Evolutionary conservation across 2,113 vertebrate genomes (phyloP), one percentile per base, ranked within the genome.

Genomic region (Platichthys flesus): DNA sequence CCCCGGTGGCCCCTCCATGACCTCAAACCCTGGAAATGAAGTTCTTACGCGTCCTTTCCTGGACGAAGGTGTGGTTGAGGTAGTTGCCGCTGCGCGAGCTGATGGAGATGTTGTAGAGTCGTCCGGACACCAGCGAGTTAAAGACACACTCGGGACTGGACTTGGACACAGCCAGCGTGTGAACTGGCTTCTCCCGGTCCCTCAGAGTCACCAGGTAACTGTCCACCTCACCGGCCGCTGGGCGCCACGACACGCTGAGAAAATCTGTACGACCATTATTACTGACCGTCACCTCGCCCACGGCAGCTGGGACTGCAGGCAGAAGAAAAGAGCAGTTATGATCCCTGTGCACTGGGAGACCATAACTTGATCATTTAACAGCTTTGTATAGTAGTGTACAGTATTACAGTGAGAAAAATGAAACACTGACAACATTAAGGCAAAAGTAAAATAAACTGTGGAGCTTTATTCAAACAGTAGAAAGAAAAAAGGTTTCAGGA

Each of bases 221-320:
- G 84, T 97, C 96, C 73, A 98, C 93, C 3, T 97, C 96, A 20
- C 97, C 98, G 1, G 86, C 60, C 1, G 96, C 95, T 0, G 95
- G 95, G 45, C 95, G 94, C 98, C 98, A 99, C 8, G 97, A 98
- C 67, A 98, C 93, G 4, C 95, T 94, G 57, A 99, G 96, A 92
- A 97, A 98, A 91, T 98, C 97, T 35, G 83, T 94, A 0, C 96
- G 96, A 0, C 97, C 98, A 0, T 96, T 97, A 88, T 98, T 99
- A 86, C 96, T 99, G 67, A 98, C 94, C 0, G 94, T 96, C 8
- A 99, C 93, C 47, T 96, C 96, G 2, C 91, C 93, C 45, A 98
- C 97, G 0, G 96, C 97, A 4, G 96, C 96, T 3, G 98, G 97
- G 63, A 97, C 97, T 99, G 62, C 7, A 40, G 59, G 51, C 7